Percentiles rank a stretch among this genome's conserved stretches.
Evolutionary conservation across 2,797 vertebrate genomes (phyloP).

Genomic region (Enteromius trimaculatus): DNA sequence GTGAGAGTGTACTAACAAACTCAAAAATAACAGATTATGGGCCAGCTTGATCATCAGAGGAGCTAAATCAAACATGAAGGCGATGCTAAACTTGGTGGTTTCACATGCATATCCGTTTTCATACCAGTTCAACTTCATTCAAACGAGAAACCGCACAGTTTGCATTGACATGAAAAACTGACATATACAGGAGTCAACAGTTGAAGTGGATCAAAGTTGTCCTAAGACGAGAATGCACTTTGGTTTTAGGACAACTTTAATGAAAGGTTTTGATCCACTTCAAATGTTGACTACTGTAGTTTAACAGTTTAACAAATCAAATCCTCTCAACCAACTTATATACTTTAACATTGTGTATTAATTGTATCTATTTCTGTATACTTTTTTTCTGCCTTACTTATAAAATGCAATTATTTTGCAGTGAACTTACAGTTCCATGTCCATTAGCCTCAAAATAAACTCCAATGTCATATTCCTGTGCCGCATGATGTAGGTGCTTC

Average conservation of each 20-base stretch:
- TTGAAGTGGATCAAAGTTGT: no score
- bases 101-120: neutral
- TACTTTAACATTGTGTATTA: neutral
- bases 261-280: no score
- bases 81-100: neutral
- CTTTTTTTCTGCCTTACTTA: neutral
- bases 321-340: neutral
- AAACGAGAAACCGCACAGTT: neutral
- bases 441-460: conserved; percentile 98
- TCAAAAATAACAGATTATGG: neutral
- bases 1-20: neutral
- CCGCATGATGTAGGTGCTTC: conserved; percentile 94
- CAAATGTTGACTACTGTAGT: neutral
- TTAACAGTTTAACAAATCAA: neutral
- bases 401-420: neutral
- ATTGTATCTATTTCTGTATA: no score
- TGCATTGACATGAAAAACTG: neutral
- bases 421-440: conserved; percentile 91
- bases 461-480: conserved; percentile 90
- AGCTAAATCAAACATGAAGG: neutral
- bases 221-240: no score
- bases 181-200: neutral
- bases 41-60: neutral
- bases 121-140: neutral
- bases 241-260: no score